Conservation (phyloP, 1,140 invertebrate species). For the Drosophila mayri region DNA sequence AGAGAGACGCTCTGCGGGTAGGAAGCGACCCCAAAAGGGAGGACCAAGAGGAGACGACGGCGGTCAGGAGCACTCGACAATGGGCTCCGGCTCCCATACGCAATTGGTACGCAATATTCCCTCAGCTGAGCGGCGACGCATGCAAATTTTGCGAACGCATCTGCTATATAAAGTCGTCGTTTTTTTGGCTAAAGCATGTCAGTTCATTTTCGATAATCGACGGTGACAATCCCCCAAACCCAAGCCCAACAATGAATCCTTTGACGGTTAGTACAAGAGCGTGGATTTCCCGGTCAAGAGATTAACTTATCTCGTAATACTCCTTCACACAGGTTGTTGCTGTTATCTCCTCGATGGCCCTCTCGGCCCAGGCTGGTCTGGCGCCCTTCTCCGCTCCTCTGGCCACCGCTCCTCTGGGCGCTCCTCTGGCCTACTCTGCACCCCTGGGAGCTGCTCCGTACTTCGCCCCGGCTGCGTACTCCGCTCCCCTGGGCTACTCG, state of each 20-base stretch:
- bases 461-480: conserved; percentile 32
- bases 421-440: conserved; percentile 66
- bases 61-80: conserved; percentile 16
- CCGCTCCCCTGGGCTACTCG: conserved; percentile 71
- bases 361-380: conserved; percentile 70
- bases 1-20: conserved; percentile 25
- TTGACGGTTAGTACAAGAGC: conserved; percentile 74
- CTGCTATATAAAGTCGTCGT: conserved; percentile 77
- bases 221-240: conserved; percentile 77
- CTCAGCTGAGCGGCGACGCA: conserved; percentile 32
- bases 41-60: background rate
- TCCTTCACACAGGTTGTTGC: conserved; percentile 67
- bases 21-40: conserved; percentile 21
- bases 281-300: background rate
- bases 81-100: conserved; percentile 26
- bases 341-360: conserved; percentile 81
- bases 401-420: conserved; percentile 58
- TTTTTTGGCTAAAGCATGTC: conserved; percentile 79
- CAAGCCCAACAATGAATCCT: conserved; percentile 84
- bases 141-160: conserved; percentile 74
- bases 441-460: conserved; percentile 54
- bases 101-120: conserved; percentile 51
- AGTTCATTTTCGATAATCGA: conserved; percentile 84
- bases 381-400: conserved; percentile 54
- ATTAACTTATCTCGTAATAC: background rate